Base-by-base conservation (phyloP, 1,140 invertebrate genomes). In the Subanguina moxae region DNA sequence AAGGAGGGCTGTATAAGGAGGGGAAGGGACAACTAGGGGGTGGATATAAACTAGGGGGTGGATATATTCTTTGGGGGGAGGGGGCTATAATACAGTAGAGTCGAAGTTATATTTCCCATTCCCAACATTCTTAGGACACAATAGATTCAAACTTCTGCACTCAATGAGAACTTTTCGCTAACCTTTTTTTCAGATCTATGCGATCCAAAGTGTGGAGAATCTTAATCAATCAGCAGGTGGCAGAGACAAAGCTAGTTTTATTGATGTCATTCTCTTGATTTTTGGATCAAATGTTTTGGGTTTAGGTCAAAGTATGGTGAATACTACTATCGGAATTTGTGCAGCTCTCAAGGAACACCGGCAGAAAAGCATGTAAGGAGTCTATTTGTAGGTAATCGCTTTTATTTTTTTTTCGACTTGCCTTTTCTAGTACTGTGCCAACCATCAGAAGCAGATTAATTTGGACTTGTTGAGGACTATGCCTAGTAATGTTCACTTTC, bases 391-490 rank as follows among this genome's bases (percentile, higher is more conserved):
- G 30, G 15, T 25, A 9, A 63, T 66, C 21, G 1, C 27, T 32
- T 30, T 65, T 65, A 1, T 11, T 32, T n/a, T n/a, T n/a, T n/a
- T n/a, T n/a, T n/a, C n/a, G n/a, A n/a, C n/a, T n/a, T n/a, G n/a
- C n/a, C n/a, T 32, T 19, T 72, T 76, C 67, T 56, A 86, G 84
- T 76, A 80, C 62, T 84, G 84, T 25, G 77, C 80, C 19, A 78
- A 75, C 21, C 85, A 86, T 77, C 79, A 84, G 65, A 86, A 85
- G 68, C 86, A 86, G 78, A 85, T 86, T 45, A 83, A 83, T 57
- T 73, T 86, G 23, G 86, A 86, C 68, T 76, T 86, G 13, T 80
- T 86, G 76, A 75, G 86, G 63, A 86, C 86, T 3, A 86, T 86
- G 84, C 86, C 86, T 7, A 81, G 73, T 30, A 86, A 86, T 74